Conservation (phyloP, 1,140 invertebrate species). For the Acyrthosiphon pisum region DNA sequence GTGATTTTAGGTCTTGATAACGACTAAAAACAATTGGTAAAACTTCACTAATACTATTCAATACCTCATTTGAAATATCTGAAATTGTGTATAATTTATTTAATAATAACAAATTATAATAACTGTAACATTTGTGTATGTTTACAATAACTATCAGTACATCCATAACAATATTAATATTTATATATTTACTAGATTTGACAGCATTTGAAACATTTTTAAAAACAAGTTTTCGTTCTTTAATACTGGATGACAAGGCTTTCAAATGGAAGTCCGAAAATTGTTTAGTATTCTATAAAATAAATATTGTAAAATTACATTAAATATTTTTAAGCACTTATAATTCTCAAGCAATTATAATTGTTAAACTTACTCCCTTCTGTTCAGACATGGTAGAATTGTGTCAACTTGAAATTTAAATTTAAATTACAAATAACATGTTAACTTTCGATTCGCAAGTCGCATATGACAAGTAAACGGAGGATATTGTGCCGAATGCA, state of each 20-base stretch:
- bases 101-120: not conserved
- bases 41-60: not conserved
- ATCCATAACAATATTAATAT: not conserved
- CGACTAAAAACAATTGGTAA: constrained; percentile 30
- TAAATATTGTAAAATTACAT: not conserved
- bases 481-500: too few relatives aligned
- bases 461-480: not conserved
- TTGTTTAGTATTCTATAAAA: constrained; percentile 42
- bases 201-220: constrained; percentile 45
- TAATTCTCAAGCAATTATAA: not conserved
- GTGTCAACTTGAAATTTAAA: not conserved
- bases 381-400: constrained; percentile 1
- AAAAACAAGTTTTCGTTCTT: constrained; percentile 47
- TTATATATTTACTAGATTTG: constrained; percentile 43
- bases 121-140: not conserved
- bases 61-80: constrained; percentile 46
- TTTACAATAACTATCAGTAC: not conserved
- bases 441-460: not conserved
- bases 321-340: not conserved
- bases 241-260: constrained; percentile 26
- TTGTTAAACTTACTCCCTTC: constrained; percentile 26
- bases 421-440: constrained; percentile 31
- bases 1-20: constrained; percentile 46
- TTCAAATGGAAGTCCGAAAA: constrained; percentile 51
- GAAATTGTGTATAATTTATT: not conserved